A percentile compares a stretch with the other conserved stretches of the same genome.
phyloP scores from a whole-genome alignment of 2,888 invertebrate genomes.

The Apeira syringaria region DNA sequence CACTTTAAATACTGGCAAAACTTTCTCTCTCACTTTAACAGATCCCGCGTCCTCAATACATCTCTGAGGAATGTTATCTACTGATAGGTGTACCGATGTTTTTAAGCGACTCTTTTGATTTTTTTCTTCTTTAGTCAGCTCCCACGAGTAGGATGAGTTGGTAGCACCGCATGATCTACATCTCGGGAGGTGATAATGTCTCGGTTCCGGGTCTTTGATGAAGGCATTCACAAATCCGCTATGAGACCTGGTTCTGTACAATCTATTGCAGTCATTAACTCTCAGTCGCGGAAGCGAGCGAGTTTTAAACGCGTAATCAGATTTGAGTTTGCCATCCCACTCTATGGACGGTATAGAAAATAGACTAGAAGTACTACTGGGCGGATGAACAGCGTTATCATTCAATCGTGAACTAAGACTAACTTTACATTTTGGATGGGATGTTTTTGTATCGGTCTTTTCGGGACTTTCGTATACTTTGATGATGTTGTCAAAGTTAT shows the following conservation, averaged over 20 bases:
- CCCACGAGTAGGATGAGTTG: constrained; percentile 50
- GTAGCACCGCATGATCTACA: constrained; percentile 57
- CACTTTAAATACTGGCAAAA: constrained; percentile 53
- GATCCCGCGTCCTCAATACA: constrained; percentile 43
- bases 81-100: constrained; percentile 48
- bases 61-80: constrained; percentile 58
- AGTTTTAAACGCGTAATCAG: constrained; percentile 50
- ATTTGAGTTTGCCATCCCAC: constrained; percentile 59
- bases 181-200: constrained; percentile 71
- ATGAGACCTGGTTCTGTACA: constrained; percentile 69
- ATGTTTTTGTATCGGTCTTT: constrained; percentile 13
- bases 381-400: constrained; percentile 35
- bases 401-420: constrained; percentile 48
- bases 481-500: constrained; percentile 55
- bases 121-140: constrained; percentile 41
- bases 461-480: constrained; percentile 49
- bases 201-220: constrained; percentile 64
- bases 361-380: constrained; percentile 63
- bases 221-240: constrained; percentile 68
- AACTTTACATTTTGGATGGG: constrained; percentile 63
- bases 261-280: constrained; percentile 22
- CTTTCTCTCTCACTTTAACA: constrained; percentile 51
- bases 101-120: constrained; percentile 28
- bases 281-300: constrained; percentile 55
- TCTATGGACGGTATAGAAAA: constrained; percentile 69